These are phyloP conservation scores for Leucophora obtusa DNA, from an alignment of 2,888 invertebrate species.

Conservation along the genomic window DNA sequence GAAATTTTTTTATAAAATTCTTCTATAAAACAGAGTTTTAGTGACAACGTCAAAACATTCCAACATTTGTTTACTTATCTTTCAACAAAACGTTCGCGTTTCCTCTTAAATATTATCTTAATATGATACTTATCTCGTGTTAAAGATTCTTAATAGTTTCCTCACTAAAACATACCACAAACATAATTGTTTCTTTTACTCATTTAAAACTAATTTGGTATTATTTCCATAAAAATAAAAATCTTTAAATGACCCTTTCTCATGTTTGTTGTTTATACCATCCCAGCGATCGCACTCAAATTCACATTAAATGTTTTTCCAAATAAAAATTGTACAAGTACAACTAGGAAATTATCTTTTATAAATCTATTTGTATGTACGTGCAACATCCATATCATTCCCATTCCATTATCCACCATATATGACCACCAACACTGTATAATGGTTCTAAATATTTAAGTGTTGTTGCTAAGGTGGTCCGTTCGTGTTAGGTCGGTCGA, in stretches of 20 bases:
- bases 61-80: neutral
- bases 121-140: slow-evolving; percentile 13
- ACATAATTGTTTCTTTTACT: neutral
- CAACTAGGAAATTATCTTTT: slow-evolving; percentile 43
- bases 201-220: neutral
- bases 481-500: too few relatives aligned
- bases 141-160: slow-evolving; percentile 15
- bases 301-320: neutral
- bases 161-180: neutral
- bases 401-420: neutral
- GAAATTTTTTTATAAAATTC: neutral
- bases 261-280: neutral
- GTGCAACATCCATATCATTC: neutral
- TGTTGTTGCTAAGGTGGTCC: neutral
- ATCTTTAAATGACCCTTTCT: neutral
- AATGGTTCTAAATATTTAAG: neutral
- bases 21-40: neutral
- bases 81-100: slow-evolving; percentile 21
- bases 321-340: neutral
- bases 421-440: slow-evolving; percentile 42
- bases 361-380: slow-evolving; percentile 21
- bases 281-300: neutral
- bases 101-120: slow-evolving; percentile 21
- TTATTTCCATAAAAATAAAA: neutral
- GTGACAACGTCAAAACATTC: neutral